A percentile compares a stretch with the other conserved stretches of the same genome.
These are phyloP conservation scores for Hydrotaea diabolus DNA, from an alignment of 2,888 invertebrate genomes.

Conservation along the genomic window DNA sequence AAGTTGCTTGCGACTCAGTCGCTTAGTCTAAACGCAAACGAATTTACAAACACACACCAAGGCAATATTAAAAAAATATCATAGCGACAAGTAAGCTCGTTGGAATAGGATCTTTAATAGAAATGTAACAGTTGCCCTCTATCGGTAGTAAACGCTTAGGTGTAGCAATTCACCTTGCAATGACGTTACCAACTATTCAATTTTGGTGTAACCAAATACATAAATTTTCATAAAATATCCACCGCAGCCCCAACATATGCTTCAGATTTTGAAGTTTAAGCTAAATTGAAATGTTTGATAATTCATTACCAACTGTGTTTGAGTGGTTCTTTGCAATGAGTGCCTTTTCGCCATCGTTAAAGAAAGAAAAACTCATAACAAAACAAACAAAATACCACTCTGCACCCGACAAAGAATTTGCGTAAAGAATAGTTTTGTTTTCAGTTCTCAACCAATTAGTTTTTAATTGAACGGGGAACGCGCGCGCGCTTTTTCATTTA, in stretches of 20 bases:
- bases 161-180: no score
- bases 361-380: conserved; percentile 28
- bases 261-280: background rate
- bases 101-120: no score
- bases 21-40: no score
- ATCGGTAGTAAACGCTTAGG: no score
- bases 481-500: conserved; percentile 17
- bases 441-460: conserved; percentile 56
- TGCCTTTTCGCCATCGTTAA: background rate
- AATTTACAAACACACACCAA: no score
- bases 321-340: background rate
- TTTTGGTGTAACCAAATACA: background rate
- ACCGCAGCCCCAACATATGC: conserved; percentile 3
- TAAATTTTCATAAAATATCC: background rate
- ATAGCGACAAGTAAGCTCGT: no score
- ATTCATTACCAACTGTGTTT: conserved; percentile 36
- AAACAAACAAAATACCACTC: conserved; percentile 8
- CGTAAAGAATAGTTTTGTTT: conserved; percentile 42
- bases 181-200: no score
- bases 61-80: no score
- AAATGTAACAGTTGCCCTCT: no score
- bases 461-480: conserved; percentile 53
- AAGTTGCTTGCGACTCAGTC: no score
- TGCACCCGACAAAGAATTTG: conserved; percentile 41
- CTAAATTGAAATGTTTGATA: background rate